These are phyloP conservation scores for Drosophila picticornis DNA, from an alignment of 2,888 invertebrate genomes.

Conservation along the genomic window DNA sequence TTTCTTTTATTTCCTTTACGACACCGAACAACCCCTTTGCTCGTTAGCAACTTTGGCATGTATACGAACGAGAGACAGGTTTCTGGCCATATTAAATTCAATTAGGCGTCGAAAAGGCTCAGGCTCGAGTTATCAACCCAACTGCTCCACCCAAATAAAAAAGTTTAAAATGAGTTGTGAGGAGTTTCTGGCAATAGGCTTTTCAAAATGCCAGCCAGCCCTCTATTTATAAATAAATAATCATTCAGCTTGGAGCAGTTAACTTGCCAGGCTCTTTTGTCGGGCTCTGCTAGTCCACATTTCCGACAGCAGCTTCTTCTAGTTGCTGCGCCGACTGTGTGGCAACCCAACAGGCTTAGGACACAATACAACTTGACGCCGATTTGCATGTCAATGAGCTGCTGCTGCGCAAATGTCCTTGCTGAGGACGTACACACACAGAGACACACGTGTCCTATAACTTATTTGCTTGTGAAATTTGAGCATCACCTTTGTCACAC, in stretches of 20 bases:
- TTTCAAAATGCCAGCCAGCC: conserved; percentile 9
- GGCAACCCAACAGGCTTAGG: conserved; percentile 19
- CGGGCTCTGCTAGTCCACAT: conserved; percentile 17
- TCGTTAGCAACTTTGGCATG: conserved; percentile 12
- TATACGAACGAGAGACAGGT: conserved; percentile 3
- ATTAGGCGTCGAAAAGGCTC: conserved; percentile 28
- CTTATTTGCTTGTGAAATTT: conserved; percentile 49
- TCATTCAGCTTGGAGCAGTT: conserved; percentile 11
- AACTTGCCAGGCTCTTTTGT: conserved; percentile 16
- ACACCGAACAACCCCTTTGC: conserved; percentile 18
- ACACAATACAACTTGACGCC: conserved; percentile 18
- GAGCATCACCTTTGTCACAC: conserved; percentile 57
- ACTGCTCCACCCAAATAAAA: neutral
- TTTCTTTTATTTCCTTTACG: neutral
- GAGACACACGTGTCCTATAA: conserved; percentile 1
- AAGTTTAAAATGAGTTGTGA: conserved; percentile 18
- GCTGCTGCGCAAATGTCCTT: conserved; percentile 18
- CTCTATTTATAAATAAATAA: conserved; percentile 44
- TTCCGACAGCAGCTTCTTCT: conserved; percentile 19
- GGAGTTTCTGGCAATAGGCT: conserved; percentile 7
- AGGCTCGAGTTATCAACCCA: neutral
- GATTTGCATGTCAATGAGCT: conserved; percentile 52
- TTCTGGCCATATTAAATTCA: conserved; percentile 47
- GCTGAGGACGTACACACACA: neutral
- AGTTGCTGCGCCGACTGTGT: conserved; percentile 8